Base-by-base conservation (phyloP, 1,140 invertebrate species). In the Pemphigus obesinymphae region DNA sequence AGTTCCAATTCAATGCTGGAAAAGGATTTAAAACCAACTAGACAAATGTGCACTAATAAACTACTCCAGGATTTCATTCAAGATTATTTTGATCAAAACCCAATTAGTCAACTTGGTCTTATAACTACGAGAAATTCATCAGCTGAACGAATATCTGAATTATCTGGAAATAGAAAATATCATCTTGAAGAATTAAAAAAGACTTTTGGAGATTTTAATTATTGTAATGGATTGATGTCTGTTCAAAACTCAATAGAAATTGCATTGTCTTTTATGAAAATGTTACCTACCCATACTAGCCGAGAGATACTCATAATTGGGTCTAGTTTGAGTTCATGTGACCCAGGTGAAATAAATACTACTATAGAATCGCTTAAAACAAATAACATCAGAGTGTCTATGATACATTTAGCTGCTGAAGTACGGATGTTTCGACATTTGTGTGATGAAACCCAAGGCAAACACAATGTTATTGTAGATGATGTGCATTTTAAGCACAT, bases 21-120 rank as follows among this genome's bases (percentile, higher is more conserved):
- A 85, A 96, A 97, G 85, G 97, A 99, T 89, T 89, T 99, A 20
- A 98, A 97, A 88, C 97, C 97, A 34, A 97, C 94, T n/a, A 88
- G 97, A 83, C 91, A 98, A 83, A 85, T 95, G 1, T 96, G 96
- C 85, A 93, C 95, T 20, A 85, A 96, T 6, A 98, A 97, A 89
- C 95, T 97, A 73, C 76, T 53, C 48, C 68, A 58, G 88, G 91
- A 92, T 83, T 99, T 99, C 87, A 92, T 99, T 80, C 94, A 97
- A 84, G 96, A 98, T 88, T 99, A 95, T 87, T 98, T 99, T 88
- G 97, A 99, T 88, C 96, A 98, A 88, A 99, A 99, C 89, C 98
- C 98, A 53, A 96, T 99, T 72, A 97, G 96, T 87, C 98, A 99
- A 88, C 88, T 99, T 61, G 97, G 97, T 29, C 89, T 99, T 68